Base-by-base conservation (phyloP, 1,140 invertebrate species). In the Meloidogyne exigua region DNA sequence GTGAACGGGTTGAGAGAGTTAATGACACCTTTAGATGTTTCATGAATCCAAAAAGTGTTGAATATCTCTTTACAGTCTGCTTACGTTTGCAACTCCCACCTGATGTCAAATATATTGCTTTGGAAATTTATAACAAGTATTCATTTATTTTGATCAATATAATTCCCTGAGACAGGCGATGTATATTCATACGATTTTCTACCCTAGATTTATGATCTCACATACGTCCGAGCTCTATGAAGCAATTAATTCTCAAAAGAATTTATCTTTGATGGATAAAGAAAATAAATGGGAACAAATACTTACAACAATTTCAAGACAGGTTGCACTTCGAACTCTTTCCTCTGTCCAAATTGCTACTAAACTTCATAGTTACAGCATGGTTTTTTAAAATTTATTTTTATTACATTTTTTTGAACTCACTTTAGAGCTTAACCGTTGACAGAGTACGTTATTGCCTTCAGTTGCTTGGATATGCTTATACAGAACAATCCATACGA, bases 1-100 rank as follows among this genome's bases (percentile, higher is more conserved):
- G 74, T 39, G 71, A 78, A 15, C 36, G 76, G 15, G n/a, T 78
- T 32, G 76, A 67, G 32, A 78, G 62, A 21, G 49, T 76, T 44
- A 63, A 77, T 23, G 65, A 77, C 25, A 63, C 39, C 1, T 77
- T 77, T 28, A 25, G 63, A 62, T 36, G 79, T 44, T 79, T 79
- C 68, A 25, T 79, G 36, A 68, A 78, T 66, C 76, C 76, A 21
- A 36, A 67, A 26, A 72, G 49, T 39, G 77, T 79, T 15, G 44
- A 79, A 63, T 79, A 79, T 32, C 21, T 79, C 15, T 79, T 79
- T 65, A 79, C 77, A 5, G 68, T 79, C 64, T 79, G 77, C 57
- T 65, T 79, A 18, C 77, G 77, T 26, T 62, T 79, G 28, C 42
- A 68, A 26, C 39, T 79, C 23, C 77, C 77, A 18, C 77, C 79